Evolutionary conservation across 2,888 invertebrate genomes (phyloP), one percentile per base, ranked within the genome.

Genomic region (Anodontia alba): DNA sequence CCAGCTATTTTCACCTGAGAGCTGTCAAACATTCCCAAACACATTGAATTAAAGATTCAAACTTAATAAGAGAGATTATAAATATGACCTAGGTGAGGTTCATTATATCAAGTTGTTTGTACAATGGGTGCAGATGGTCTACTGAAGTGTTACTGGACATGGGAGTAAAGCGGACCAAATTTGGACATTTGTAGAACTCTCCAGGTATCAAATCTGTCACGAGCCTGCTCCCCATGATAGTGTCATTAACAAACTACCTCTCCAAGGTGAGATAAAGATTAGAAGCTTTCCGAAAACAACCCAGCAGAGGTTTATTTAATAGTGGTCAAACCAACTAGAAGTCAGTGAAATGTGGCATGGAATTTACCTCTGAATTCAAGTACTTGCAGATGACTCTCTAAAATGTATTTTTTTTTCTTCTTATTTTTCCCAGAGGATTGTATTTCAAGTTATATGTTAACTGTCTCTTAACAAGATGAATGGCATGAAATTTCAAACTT

Each of bases 11-110:
- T 62, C 62, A 62, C 31, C 62, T 15, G 62, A 26, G 62, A 62
- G 33, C 62, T 62, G 62, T 62, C 62, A 62, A 62, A 62, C 62
- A 62, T 17, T 17, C 20, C 33, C 7, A 62, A 62, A 57, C 57
- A 62, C 17, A 33, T 29, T 62, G 33, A 62, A 62, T 62, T 62
- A 33, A 62, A 62, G 62, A 33, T 62, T 62, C 62, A 33, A 62
- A 62, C 62, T 62, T 62, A 62, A 62, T 62, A 62, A 62, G 33
- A 62, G 62, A 62, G 62, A 62, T 62, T 62, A 62, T 31, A 62
- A 62, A 62, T 8, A 29, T 62, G 62, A 62, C 62, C 62, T 62
- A 62, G 62, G 62, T 62, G 62, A 62, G n/a, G 33, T 31, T 62
- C 62, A 62, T 62, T 33, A 62, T 62, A 33, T 33, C 33, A 62